phyloP scores from a whole-genome alignment of 2,797 vertebrate species.

The Chaunax sp. region DNA sequence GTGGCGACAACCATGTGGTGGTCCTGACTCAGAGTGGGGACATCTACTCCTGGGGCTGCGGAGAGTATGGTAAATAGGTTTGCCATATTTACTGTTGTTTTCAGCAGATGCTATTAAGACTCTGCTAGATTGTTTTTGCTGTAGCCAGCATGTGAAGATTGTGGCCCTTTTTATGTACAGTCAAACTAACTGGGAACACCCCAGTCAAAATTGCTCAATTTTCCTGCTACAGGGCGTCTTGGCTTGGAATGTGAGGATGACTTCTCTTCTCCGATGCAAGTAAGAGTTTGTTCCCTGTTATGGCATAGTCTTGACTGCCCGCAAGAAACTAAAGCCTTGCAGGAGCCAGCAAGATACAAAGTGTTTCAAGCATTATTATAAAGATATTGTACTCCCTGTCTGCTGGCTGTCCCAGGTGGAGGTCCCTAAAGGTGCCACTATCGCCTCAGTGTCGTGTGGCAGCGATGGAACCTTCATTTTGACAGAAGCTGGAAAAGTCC shows the following conservation, averaged over 20 bases:
- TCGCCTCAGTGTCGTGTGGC: constrained; percentile 91
- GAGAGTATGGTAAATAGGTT: constrained; percentile 77
- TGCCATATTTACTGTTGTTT: constrained; percentile 29
- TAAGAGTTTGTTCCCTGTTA: constrained; percentile 66
- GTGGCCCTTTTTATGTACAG: neutral
- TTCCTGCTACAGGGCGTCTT: constrained; percentile 87
- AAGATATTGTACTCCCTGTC: neutral
- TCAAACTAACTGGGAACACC: neutral
- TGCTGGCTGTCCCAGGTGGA: constrained; percentile 86
- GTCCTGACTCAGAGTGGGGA: constrained; percentile 90
- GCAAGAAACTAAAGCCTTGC: neutral
- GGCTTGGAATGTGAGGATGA: constrained; percentile 98
- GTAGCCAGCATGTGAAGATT: constrained; percentile 59
- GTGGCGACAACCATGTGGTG: constrained; percentile 97
- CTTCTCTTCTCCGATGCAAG: constrained; percentile 93
- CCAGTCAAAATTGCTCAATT: constrained; percentile 9
- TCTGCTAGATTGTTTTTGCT: constrained; percentile 43
- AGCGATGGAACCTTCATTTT: constrained; percentile 95
- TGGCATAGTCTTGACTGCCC: neutral
- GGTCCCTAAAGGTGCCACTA: constrained; percentile 90
- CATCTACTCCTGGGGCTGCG: constrained; percentile 97
- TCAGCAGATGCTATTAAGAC: neutral
- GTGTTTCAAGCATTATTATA: constrained; percentile 10
- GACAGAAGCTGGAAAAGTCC: constrained; percentile 94
- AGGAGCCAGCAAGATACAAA: neutral